These are phyloP conservation scores for Poecilia wingei DNA, from an alignment of 2,797 vertebrate species.

Conservation along the genomic window DNA sequence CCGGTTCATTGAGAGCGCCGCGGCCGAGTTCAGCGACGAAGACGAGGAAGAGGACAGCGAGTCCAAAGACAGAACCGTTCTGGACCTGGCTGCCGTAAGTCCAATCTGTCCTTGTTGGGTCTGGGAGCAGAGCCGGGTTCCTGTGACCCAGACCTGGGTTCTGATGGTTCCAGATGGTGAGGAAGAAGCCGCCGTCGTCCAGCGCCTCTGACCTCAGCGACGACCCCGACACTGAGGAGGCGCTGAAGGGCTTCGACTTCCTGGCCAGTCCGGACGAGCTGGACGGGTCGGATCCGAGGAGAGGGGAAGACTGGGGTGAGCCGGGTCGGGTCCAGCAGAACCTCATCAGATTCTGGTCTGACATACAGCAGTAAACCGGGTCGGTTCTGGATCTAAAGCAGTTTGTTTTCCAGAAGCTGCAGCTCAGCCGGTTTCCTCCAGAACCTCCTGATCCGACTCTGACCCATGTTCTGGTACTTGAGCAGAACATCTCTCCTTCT, in stretches of 20 bases:
- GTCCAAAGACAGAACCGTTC: constrained; percentile 86
- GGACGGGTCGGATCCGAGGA: constrained; percentile 84
- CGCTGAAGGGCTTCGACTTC: constrained; percentile 94
- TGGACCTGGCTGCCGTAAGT: constrained; percentile 88
- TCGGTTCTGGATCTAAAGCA: background rate
- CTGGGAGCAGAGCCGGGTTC: background rate
- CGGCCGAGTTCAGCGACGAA: constrained; percentile 92
- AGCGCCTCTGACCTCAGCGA: constrained; percentile 85
- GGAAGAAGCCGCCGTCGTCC: constrained; percentile 82
- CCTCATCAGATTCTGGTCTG: background rate
- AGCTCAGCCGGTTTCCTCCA: background rate
- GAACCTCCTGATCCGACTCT: background rate
- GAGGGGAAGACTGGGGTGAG: constrained; percentile 77
- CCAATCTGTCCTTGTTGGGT: background rate
- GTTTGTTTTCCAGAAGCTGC: background rate
- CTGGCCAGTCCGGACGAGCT: constrained; percentile 87
- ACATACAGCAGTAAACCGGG: background rate
- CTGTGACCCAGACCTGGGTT: background rate
- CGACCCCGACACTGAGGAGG: constrained; percentile 93
- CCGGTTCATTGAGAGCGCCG: constrained; percentile 92
- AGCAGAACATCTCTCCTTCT: background rate
- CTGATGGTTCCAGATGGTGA: constrained; percentile 83
- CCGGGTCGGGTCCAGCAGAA: background rate
- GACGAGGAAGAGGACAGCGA: constrained; percentile 91
- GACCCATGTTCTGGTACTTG: constrained; percentile 20